phyloP scores from a whole-genome alignment of 2,888 invertebrate species.

The Melipona beecheii region DNA sequence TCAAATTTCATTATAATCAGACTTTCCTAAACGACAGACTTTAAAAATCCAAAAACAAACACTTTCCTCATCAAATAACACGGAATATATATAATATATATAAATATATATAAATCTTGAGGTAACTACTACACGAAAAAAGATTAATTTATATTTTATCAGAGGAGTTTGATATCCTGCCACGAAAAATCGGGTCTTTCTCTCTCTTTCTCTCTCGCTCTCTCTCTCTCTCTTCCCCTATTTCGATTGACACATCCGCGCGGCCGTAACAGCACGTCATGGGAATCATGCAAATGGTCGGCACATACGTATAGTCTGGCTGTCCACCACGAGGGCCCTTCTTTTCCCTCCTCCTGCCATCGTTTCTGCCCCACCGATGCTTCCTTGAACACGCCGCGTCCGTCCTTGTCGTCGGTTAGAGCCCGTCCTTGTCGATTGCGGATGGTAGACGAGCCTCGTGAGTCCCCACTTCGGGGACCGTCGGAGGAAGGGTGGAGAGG shows the following conservation, averaged over 20 bases:
- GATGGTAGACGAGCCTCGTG: slow-evolving; percentile 58
- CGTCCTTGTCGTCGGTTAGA: slow-evolving; percentile 70
- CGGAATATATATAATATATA: too few relatives aligned
- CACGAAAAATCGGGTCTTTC: slow-evolving; percentile 39
- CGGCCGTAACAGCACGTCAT: slow-evolving; percentile 70
- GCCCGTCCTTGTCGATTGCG: slow-evolving; percentile 71
- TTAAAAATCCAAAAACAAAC: too few relatives aligned
- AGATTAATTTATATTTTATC: slow-evolving; percentile 18
- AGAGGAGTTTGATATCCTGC: slow-evolving; percentile 40
- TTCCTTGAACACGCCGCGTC: slow-evolving; percentile 45
- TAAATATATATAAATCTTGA: background rate
- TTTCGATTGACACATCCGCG: slow-evolving; percentile 75
- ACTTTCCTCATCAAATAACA: too few relatives aligned
- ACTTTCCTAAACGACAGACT: too few relatives aligned
- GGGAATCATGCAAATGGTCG: slow-evolving; percentile 78
- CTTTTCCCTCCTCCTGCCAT: slow-evolving; percentile 25
- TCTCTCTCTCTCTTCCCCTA: slow-evolving; percentile 3
- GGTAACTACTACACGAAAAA: background rate
- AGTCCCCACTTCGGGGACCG: slow-evolving; percentile 59
- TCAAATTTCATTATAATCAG: too few relatives aligned
- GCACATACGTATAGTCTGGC: slow-evolving; percentile 39
- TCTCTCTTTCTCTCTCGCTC: slow-evolving; percentile 9
- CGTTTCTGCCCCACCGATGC: slow-evolving; percentile 27
- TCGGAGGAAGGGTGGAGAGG: slow-evolving; percentile 57
- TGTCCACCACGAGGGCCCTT: slow-evolving; percentile 38